Conservation (phyloP, 2,113 vertebrate species). For the Fregetta grallaria region DNA sequence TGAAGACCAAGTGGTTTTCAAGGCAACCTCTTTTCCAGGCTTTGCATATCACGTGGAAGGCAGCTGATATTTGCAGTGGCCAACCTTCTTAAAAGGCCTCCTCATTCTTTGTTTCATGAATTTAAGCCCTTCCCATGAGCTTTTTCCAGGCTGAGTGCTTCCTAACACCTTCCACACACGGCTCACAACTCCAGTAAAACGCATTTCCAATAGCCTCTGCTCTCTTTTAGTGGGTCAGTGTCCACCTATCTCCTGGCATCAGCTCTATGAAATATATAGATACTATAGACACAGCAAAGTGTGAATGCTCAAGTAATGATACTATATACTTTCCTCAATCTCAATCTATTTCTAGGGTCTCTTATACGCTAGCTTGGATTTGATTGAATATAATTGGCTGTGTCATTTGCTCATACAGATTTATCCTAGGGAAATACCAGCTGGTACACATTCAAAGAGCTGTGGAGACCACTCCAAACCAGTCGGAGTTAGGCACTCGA, state of each 20-base stretch:
- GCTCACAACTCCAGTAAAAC: not conserved
- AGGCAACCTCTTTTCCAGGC: not conserved
- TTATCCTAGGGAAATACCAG: not conserved
- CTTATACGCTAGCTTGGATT: not conserved
- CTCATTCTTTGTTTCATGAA: not conserved
- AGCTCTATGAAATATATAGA: not conserved
- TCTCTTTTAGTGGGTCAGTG: not conserved
- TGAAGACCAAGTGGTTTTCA: not conserved
- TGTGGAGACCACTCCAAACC: not conserved
- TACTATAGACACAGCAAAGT: not conserved
- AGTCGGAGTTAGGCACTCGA: too few relatives aligned
- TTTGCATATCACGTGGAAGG: not conserved
- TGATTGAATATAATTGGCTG: not conserved
- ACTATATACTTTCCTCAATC: not conserved
- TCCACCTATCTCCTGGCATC: not conserved
- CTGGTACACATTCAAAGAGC: not conserved
- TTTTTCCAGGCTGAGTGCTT: not conserved
- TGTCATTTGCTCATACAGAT: not conserved
- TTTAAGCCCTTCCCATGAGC: not conserved
- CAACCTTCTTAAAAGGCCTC: not conserved
- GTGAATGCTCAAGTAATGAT: not conserved
- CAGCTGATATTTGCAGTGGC: not conserved
- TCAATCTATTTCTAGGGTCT: not conserved
- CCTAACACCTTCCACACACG: fast-evolving
- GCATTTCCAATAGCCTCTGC: not conserved